A percentile compares a stretch with the other conserved stretches of the same genome.
Conservation (phyloP, 2,797 vertebrate genomes). For the Acanthiza pusilla region DNA sequence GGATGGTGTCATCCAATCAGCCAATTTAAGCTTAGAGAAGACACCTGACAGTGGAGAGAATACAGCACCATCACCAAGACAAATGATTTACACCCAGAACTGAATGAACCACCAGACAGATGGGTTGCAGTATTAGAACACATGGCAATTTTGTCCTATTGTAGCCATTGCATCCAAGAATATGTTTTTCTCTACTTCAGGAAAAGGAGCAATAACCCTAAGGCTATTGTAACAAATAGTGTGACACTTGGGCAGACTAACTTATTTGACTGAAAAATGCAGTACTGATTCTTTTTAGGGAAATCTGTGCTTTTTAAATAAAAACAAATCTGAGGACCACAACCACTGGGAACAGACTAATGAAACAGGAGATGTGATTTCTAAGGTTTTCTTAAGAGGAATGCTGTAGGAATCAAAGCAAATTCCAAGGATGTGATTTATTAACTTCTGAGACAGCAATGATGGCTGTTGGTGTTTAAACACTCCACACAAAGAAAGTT, state of each 20-base stretch:
- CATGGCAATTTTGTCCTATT: neutral
- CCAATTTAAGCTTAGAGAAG: neutral
- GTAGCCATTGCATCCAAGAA: neutral
- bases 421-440: neutral
- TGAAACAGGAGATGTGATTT: neutral
- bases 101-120: neutral
- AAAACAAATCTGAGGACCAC: neutral
- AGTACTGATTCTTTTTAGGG: neutral
- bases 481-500: neutral
- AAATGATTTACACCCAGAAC: neutral
- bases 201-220: neutral
- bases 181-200: neutral
- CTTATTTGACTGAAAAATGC: neutral
- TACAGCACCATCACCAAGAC: neutral
- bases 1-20: neutral
- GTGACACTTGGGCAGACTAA: neutral
- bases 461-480: neutral
- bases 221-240: neutral
- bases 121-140: neutral
- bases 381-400: neutral
- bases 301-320: neutral
- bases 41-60: neutral
- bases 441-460: neutral
- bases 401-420: neutral
- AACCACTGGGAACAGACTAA: neutral